phyloP scores from a whole-genome alignment of 1,140 invertebrate species.

The Pissodes strobi region DNA sequence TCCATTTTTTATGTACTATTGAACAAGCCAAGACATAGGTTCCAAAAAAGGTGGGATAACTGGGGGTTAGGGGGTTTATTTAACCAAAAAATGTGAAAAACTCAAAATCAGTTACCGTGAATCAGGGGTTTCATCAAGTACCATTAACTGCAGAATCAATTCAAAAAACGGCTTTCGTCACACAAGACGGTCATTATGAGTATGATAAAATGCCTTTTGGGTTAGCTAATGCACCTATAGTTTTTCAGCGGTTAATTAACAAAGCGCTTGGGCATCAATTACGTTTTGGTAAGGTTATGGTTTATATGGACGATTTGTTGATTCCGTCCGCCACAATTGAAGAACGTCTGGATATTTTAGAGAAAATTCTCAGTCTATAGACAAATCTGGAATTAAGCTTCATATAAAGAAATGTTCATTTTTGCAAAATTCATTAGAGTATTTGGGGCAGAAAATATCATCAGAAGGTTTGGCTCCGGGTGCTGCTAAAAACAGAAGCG shows the following conservation, averaged over 20 bases:
- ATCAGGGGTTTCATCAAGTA: conserved; percentile 43
- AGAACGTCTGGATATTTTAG: conserved; percentile 37
- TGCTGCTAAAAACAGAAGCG: conserved; percentile 41
- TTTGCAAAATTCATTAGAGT: conserved; percentile 35
- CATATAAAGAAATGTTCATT: conserved; percentile 48
- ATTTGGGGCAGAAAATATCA: conserved; percentile 44
- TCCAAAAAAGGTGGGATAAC: too few species aligned
- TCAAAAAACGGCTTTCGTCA: conserved; percentile 45
- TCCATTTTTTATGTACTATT: too few species aligned
- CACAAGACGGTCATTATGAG: conserved; percentile 54
- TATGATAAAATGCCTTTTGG: conserved; percentile 57
- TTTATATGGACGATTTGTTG: too few species aligned
- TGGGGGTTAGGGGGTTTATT: too few species aligned
- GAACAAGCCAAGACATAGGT: too few species aligned
- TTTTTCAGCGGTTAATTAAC: conserved; percentile 56
- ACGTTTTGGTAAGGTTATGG: too few species aligned
- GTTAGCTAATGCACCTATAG: conserved; percentile 53
- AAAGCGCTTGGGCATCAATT: conserved; percentile 40
- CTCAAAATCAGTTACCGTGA: too few species aligned
- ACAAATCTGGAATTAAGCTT: conserved; percentile 21
- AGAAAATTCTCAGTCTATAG: conserved; percentile 32
- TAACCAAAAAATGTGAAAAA: too few species aligned
- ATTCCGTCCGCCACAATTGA: too few species aligned
- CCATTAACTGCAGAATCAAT: conserved; percentile 48
- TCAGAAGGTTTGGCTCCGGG: too few species aligned